A percentile compares a stretch with the other conserved stretches of the same genome.
phyloP scores from a whole-genome alignment of 2,888 invertebrate species.

The Tortricodes alternella region DNA sequence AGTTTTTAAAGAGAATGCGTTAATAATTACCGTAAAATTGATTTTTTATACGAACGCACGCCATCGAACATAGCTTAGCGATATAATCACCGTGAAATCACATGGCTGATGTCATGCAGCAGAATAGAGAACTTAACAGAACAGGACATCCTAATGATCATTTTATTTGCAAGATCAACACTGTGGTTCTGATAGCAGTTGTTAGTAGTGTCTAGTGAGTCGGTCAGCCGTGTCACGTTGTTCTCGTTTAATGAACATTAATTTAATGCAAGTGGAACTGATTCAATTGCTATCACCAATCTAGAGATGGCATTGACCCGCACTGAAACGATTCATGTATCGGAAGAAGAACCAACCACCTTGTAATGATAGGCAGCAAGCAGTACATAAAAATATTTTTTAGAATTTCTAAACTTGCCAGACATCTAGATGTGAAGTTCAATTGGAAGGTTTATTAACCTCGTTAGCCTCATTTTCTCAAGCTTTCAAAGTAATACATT shows the following conservation, averaged over 20 bases:
- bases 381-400: neutral
- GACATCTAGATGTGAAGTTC: neutral
- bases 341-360: constrained; percentile 26
- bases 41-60: constrained; percentile 25
- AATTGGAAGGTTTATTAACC: neutral
- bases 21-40: constrained; percentile 33
- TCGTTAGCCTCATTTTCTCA: constrained; percentile 1
- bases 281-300: constrained; percentile 79
- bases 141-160: constrained; percentile 54
- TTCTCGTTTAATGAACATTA: constrained; percentile 72
- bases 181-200: constrained; percentile 41
- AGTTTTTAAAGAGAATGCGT: constrained; percentile 40
- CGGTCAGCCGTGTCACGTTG: constrained; percentile 57
- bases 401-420: neutral
- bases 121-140: constrained; percentile 36
- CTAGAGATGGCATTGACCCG: constrained; percentile 74
- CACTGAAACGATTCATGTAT: constrained; percentile 60
- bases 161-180: constrained; percentile 48
- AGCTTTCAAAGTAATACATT: neutral
- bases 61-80: constrained; percentile 42
- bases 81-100: constrained; percentile 51
- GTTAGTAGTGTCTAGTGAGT: constrained; percentile 45
- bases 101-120: constrained; percentile 55
- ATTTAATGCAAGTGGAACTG: constrained; percentile 80
- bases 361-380: neutral